A percentile compares a stretch with the other conserved stretches of the same genome.
These are phyloP conservation scores for Corythornis vintsioides DNA, from an alignment of 2,113 vertebrate species.

Conservation along the genomic window DNA sequence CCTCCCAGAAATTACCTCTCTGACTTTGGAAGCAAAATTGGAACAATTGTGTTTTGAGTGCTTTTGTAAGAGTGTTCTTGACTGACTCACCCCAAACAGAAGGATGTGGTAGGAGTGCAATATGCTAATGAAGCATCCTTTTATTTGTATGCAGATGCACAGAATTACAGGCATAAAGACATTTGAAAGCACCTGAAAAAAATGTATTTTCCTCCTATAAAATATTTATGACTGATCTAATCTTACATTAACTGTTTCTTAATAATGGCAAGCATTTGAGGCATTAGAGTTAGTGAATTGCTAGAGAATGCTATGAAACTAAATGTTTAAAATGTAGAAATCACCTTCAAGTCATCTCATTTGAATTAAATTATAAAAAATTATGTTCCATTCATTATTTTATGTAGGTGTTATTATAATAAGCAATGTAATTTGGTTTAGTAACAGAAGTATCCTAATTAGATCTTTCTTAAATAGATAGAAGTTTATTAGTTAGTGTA, in stretches of 20 bases:
- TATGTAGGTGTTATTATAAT: conserved; percentile 27
- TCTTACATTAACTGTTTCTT: conserved; percentile 28
- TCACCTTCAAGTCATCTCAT: conserved; percentile 40
- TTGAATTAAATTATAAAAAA: conserved; percentile 48
- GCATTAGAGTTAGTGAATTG: conserved; percentile 21
- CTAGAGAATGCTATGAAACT: conserved; percentile 11
- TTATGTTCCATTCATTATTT: conserved; percentile 21
- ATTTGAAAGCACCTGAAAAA: background rate
- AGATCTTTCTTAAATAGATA: conserved; percentile 44
- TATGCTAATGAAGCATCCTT: background rate
- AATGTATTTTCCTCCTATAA: conserved; percentile 20
- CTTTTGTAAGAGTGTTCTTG: background rate
- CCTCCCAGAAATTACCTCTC: background rate
- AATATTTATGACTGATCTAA: conserved; percentile 49
- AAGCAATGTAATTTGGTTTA: conserved; percentile 7
- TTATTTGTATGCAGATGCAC: conserved; percentile 32
- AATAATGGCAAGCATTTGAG: conserved; percentile 36
- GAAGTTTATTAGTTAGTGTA: conserved; percentile 44
- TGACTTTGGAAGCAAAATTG: background rate
- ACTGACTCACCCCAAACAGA: conserved; percentile 14
- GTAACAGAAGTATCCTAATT: conserved; percentile 59
- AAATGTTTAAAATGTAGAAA: conserved; percentile 46
- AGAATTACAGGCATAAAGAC: conserved; percentile 16
- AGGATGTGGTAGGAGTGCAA: background rate
- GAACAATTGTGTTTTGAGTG: background rate